These are phyloP conservation scores for Cristatella mucedo DNA, from an alignment of 2,888 invertebrate genomes.

Conservation along the genomic window DNA sequence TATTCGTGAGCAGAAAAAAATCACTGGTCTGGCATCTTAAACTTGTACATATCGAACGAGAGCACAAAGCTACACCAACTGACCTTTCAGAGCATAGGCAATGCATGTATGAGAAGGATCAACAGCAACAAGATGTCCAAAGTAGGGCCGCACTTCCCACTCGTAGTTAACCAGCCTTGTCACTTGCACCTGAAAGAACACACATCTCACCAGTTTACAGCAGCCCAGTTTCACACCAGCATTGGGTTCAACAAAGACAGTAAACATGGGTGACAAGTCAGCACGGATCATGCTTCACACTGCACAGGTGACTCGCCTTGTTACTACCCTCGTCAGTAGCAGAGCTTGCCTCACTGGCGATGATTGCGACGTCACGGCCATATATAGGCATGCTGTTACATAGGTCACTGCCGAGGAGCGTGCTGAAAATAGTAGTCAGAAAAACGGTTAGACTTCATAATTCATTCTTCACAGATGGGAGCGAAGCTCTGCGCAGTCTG, in stretches of 20 bases:
- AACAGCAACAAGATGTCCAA: conserved; percentile 70
- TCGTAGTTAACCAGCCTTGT: conserved; percentile 77
- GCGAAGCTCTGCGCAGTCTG: no score
- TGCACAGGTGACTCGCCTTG: conserved; percentile 4
- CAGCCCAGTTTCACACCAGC: no score
- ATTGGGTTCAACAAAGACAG: no score
- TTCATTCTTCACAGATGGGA: no score
- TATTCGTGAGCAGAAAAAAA: no score
- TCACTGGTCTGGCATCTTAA: no score
- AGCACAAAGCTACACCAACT: conserved; percentile 14
- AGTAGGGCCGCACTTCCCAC: conserved; percentile 75
- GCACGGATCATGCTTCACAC: no score
- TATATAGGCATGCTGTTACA: conserved; percentile 44
- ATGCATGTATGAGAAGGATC: conserved; percentile 68
- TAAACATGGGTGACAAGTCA: no score
- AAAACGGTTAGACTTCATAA: no score
- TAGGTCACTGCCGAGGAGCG: neutral
- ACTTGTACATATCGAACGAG: no score
- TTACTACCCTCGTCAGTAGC: conserved; percentile 9
- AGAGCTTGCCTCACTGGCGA: conserved; percentile 19
- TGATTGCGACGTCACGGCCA: conserved; percentile 43
- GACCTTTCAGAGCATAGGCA: conserved; percentile 80
- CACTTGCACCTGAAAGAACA: conserved; percentile 53
- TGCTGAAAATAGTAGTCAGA: no score
- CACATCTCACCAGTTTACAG: no score